phyloP scores from a whole-genome alignment of 2,888 invertebrate species.

The Sinopyrophorus schimmeli region DNA sequence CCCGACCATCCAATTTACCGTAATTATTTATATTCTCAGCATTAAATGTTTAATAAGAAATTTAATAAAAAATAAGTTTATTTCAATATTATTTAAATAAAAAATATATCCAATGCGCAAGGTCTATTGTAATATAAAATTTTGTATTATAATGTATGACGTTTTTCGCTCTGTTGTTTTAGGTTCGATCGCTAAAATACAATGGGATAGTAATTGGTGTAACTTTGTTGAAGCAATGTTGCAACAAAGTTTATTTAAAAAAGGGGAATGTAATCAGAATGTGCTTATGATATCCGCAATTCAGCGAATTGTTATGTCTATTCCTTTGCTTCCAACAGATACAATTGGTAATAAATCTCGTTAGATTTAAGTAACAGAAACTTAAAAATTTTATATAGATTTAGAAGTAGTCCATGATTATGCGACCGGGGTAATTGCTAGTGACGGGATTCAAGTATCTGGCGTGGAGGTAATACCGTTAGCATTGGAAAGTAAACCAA shows the following conservation, averaged over 20 bases:
- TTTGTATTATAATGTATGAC: no score
- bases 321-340: slow-evolving; percentile 40
- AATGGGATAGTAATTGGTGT: slow-evolving; percentile 71
- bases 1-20: no score
- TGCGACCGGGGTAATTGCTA: slow-evolving; percentile 45
- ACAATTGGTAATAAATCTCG: slow-evolving; percentile 10
- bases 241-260: slow-evolving; percentile 72
- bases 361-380: not conserved
- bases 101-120: no score
- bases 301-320: slow-evolving; percentile 57
- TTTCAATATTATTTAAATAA: no score
- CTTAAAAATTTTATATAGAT: slow-evolving; percentile 29
- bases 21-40: no score
- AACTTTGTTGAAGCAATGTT: slow-evolving; percentile 88
- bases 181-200: slow-evolving; percentile 42
- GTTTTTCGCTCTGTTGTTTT: no score
- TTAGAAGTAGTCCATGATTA: slow-evolving; percentile 46
- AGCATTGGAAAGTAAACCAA: slow-evolving; percentile 38
- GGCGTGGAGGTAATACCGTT: slow-evolving; percentile 43
- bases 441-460: slow-evolving; percentile 48
- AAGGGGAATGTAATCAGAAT: slow-evolving; percentile 64
- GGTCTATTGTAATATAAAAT: no score
- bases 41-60: no score
- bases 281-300: slow-evolving; percentile 71
- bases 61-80: no score